phyloP scores from a whole-genome alignment of 2,888 invertebrate species.

The Drosophila pseudotalamancana region DNA sequence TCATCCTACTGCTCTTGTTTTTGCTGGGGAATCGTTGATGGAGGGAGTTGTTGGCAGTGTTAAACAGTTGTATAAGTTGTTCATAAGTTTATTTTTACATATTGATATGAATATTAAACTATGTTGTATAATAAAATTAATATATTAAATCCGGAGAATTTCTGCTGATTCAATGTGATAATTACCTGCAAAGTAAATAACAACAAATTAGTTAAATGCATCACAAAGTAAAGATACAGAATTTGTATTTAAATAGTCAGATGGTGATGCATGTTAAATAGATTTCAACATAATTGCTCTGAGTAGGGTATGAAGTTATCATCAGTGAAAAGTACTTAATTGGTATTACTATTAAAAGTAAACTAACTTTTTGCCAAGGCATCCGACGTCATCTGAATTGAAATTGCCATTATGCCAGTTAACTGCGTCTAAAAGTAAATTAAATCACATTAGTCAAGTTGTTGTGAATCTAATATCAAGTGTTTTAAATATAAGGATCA shows the following conservation, averaged over 20 bases:
- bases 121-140: conserved; percentile 12
- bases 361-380: conserved; percentile 4
- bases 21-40: conserved; percentile 42
- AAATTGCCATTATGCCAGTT: not conserved
- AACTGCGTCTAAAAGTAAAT: not conserved
- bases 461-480: not conserved
- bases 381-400: no score
- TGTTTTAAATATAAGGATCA: conserved; percentile 28
- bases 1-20: conserved; percentile 31
- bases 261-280: conserved; percentile 75
- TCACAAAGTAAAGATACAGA: no score
- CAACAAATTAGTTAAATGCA: conserved; percentile 12
- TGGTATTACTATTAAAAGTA: no score
- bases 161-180: not conserved
- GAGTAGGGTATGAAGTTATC: conserved; percentile 59
- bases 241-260: conserved; percentile 54
- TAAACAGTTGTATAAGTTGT: conserved; percentile 47
- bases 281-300: conserved; percentile 60
- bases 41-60: conserved; percentile 33
- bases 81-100: conserved; percentile 56
- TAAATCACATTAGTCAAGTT: not conserved
- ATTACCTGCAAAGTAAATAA: conserved; percentile 16
- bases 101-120: conserved; percentile 29
- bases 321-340: conserved; percentile 29
- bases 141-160: conserved; percentile 3